These are phyloP conservation scores for Liodrosophila aerea DNA, from an alignment of 2,888 invertebrate genomes.

Conservation along the genomic window DNA sequence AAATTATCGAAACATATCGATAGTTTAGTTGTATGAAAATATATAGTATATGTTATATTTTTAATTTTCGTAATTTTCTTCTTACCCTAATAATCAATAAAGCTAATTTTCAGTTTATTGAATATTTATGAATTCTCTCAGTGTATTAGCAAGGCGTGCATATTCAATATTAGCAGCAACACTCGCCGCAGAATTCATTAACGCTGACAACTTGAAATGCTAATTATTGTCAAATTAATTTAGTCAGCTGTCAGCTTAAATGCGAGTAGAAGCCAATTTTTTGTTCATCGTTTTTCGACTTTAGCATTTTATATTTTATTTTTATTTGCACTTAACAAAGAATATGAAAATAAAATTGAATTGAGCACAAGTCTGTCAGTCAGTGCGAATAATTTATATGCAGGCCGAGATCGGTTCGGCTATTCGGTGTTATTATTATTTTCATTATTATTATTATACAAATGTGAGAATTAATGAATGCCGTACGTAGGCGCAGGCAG, in stretches of 20 bases:
- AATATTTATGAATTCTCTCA: too few relatives aligned
- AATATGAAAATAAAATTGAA: slow-evolving; percentile 42
- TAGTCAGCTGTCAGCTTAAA: slow-evolving; percentile 81
- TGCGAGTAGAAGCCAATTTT: slow-evolving; percentile 21
- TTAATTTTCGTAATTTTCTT: too few relatives aligned
- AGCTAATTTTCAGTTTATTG: too few relatives aligned
- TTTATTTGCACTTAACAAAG: slow-evolving; percentile 22
- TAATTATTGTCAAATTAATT: slow-evolving; percentile 82
- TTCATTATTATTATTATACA: slow-evolving; percentile 45
- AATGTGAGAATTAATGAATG: slow-evolving; percentile 68
- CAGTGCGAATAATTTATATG: slow-evolving; percentile 41
- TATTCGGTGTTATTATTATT: slow-evolving; percentile 39
- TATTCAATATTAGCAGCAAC: slow-evolving; percentile 31
- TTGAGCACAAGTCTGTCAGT: slow-evolving; percentile 50
- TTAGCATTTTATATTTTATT: slow-evolving; percentile 11
- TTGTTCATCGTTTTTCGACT: too few relatives aligned
- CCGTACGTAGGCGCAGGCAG: slow-evolving; percentile 62
- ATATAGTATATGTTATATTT: too few relatives aligned
- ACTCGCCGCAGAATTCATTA: slow-evolving; percentile 72
- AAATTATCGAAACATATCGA: too few relatives aligned
- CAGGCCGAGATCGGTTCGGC: slow-evolving; percentile 21
- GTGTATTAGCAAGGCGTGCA: slow-evolving; percentile 8
- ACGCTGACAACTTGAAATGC: slow-evolving; percentile 81
- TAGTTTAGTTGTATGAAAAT: too few relatives aligned
- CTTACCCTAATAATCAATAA: too few relatives aligned